phyloP scores from a whole-genome alignment of 2,113 vertebrate species.

The Cinclus mexicanus region DNA sequence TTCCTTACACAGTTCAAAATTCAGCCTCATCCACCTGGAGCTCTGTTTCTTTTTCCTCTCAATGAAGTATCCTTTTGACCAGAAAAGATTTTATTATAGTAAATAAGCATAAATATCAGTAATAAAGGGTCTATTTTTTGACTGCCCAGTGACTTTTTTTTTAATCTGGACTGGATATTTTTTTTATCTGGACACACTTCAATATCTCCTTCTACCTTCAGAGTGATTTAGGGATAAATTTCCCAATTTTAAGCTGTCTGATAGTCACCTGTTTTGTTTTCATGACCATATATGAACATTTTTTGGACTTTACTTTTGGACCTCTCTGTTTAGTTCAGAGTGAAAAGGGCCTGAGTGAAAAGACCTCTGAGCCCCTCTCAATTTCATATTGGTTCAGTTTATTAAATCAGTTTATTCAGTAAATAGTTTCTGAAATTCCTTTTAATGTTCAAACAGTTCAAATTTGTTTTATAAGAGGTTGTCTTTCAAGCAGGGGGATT shows the following conservation, averaged over 20 bases:
- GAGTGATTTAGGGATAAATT: neutral
- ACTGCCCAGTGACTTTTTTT: neutral
- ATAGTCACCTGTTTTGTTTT: neutral
- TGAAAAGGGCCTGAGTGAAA: neutral
- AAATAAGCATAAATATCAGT: neutral
- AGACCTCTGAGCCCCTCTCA: neutral
- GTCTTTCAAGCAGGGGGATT: neutral
- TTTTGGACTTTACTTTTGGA: neutral
- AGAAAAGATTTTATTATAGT: neutral
- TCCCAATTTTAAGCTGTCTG: neutral
- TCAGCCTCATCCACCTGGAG: slow-evolving; percentile 97
- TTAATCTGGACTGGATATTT: neutral
- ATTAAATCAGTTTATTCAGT: neutral
- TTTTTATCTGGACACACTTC: neutral
- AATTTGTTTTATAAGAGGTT: neutral
- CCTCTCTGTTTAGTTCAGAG: neutral
- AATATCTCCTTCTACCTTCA: neutral
- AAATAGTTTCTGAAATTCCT: neutral
- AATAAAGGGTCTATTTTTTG: neutral
- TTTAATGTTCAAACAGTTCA: neutral
- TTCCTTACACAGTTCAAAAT: slow-evolving; percentile 97
- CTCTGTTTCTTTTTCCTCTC: slow-evolving; percentile 99
- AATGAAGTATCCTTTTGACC: slow-evolving; percentile 88
- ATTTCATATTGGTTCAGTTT: neutral
- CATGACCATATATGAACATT: accelerated